Evolutionary conservation across 2,113 vertebrate genomes (phyloP), one percentile per base, ranked within the genome.

Genomic region (Tetraodon nigroviridis): DNA sequence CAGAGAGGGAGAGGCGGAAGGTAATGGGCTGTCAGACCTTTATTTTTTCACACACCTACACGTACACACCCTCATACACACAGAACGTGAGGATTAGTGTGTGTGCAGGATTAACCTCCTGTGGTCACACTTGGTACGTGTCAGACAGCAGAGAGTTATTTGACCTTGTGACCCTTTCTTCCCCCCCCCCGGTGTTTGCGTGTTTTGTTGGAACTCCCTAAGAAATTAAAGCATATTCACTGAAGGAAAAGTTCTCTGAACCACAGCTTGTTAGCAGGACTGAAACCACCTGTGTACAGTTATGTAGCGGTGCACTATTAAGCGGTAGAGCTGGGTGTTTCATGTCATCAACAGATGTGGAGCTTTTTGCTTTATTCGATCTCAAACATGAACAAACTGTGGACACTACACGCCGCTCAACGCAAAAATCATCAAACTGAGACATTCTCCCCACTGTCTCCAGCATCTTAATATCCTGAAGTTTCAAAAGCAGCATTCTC

Each of bases 1-100:
- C 89, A 15, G 88, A 84, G 77, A 83, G 89, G 79, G 89, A 90
- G 84, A 82, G 88, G 60, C 63, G 88, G 42, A 71, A 91, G 91
- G 91, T 86, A 87, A 78, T 67, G 44, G 20, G n/a, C 52, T 54
- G 53, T 21, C 62, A 44, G 55, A 56, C 59, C 55, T 15, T 76
- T 65, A 58, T 69, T 68, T 61, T 62, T 73, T 55, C 47, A 45
- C n/a, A 45, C 47, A 21, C 63, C 18, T 45, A 37, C 37, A 52
- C 58, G 19, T 37, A 15, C 15, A 37, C 21, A 41, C 46, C 47
- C 58, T 13, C 15, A 14, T 27, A 58, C 42, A 57, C 58, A 42
- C 6, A 1, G 58, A 67, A 41, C 50, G 41, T 74, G 80, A 71
- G 73, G 79, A 84, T 84, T 78, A 84, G 58, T 56, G 64, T 20